Evolutionary conservation across 2,888 invertebrate genomes (phyloP).

Genomic region (Encarsia formosa): DNA sequence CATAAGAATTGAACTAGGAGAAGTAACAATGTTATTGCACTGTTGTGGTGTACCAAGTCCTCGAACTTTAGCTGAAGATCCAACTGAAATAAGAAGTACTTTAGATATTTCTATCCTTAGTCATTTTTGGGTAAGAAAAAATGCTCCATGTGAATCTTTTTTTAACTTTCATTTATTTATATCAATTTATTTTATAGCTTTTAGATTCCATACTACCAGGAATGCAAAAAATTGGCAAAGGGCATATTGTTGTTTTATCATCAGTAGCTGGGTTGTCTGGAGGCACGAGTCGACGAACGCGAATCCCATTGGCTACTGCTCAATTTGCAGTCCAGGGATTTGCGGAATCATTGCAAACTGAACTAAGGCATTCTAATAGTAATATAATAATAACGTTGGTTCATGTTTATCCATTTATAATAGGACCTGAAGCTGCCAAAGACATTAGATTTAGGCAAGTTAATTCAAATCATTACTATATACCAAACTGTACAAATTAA

Average conservation of each 20-base stretch:
- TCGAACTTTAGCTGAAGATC: constrained; percentile 54
- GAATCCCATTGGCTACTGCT: constrained; percentile 61
- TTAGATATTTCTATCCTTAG: constrained; percentile 60
- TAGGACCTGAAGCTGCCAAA: constrained; percentile 54
- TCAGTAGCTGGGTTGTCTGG: constrained; percentile 63
- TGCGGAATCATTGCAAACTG: constrained; percentile 61
- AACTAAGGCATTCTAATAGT: constrained; percentile 57
- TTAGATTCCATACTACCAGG: constrained; percentile 59
- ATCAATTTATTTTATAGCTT: constrained; percentile 49
- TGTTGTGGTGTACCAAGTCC: constrained; percentile 64
- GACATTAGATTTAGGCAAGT: constrained; percentile 58
- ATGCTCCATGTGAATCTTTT: background rate
- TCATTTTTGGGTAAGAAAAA: constrained; percentile 59
- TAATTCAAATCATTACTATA: background rate
- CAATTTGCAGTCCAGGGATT: constrained; percentile 66
- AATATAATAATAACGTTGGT: constrained; percentile 60
- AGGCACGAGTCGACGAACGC: constrained; percentile 51
- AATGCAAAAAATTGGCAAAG: constrained; percentile 59
- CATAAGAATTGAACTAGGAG: constrained; percentile 56
- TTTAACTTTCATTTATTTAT: too few species aligned
- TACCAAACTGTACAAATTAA: background rate
- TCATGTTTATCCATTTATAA: constrained; percentile 63
- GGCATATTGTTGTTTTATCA: constrained; percentile 61
- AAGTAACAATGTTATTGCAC: constrained; percentile 61
- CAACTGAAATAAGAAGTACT: constrained; percentile 56